Evolutionary conservation across 2,797 vertebrate species (phyloP).

Genomic region (Pelodytes ibericus): DNA sequence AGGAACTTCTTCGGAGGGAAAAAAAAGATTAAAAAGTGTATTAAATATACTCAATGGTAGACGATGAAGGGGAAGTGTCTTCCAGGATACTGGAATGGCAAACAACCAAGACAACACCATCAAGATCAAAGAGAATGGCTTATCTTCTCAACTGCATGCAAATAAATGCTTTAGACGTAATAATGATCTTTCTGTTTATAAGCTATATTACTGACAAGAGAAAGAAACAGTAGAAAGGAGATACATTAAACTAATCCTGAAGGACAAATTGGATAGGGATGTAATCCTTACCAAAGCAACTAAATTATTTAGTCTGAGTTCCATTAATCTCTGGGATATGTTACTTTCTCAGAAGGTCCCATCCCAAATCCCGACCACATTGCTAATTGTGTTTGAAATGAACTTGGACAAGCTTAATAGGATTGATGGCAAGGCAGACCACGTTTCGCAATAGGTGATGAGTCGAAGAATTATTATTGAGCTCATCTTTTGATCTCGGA

Average conservation of each 20-base stretch:
- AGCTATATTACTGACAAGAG: not conserved
- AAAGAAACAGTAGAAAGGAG: not conserved
- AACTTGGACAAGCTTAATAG: not conserved
- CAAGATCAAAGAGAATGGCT: not conserved
- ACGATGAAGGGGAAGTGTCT: not conserved
- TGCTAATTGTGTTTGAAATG: not conserved
- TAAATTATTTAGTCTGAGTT: not conserved
- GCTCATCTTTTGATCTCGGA: not conserved
- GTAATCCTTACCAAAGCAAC: slow-evolving; percentile 2
- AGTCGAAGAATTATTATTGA: slow-evolving; percentile 13
- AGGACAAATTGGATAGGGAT: not conserved
- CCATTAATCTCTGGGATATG: slow-evolving; percentile 22
- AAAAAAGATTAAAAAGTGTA: slow-evolving; percentile 14
- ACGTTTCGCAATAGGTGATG: slow-evolving; percentile 27
- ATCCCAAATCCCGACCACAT: not conserved
- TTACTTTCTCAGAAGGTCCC: slow-evolving; percentile 28
- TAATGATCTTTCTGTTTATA: slow-evolving; percentile 19
- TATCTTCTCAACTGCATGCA: not conserved
- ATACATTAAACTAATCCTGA: slow-evolving; percentile 11
- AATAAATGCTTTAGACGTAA: not conserved
- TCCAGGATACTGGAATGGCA: not conserved
- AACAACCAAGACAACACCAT: slow-evolving; percentile 13
- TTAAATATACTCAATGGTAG: not conserved
- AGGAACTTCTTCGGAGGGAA: not conserved
- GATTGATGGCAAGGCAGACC: not conserved